Conservation (phyloP, 2,888 invertebrate species). For the Erpobdella octoculata region DNA sequence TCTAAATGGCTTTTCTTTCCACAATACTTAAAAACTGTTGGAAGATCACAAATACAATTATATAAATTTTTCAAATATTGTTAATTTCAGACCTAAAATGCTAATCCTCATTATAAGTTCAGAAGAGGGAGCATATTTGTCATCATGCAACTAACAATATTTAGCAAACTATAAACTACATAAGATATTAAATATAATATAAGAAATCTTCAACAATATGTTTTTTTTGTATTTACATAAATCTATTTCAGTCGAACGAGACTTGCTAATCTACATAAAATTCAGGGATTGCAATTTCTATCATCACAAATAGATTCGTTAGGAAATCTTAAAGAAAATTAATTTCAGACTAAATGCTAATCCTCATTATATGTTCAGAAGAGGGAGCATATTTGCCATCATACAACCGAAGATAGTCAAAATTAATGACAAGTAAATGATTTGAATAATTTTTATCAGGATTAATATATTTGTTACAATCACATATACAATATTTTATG, state of each 20-base stretch:
- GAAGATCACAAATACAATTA: too few relatives aligned
- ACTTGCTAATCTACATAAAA: conserved; percentile 1
- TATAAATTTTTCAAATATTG: background rate
- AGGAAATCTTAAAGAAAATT: background rate
- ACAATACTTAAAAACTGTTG: too few relatives aligned
- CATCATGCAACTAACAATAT: too few relatives aligned
- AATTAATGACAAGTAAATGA: too few relatives aligned
- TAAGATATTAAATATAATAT: background rate
- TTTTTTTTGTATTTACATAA: background rate
- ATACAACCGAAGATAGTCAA: too few relatives aligned
- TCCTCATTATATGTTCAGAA: conserved; percentile 33
- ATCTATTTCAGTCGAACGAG: conserved; percentile 21
- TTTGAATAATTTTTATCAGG: too few relatives aligned
- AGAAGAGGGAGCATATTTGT: conserved; percentile 4
- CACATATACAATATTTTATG: too few relatives aligned
- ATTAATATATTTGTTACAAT: too few relatives aligned
- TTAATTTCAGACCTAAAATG: background rate
- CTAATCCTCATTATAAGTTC: background rate
- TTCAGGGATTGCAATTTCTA: too few relatives aligned
- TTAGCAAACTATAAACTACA: too few relatives aligned
- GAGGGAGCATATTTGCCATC: conserved; percentile 38
- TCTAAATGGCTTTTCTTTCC: too few relatives aligned
- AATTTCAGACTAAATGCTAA: conserved; percentile 25
- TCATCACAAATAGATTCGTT: background rate
- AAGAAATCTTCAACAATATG: background rate